phyloP scores from a whole-genome alignment of 2,113 vertebrate species.

The Gambusia holbrooki region DNA sequence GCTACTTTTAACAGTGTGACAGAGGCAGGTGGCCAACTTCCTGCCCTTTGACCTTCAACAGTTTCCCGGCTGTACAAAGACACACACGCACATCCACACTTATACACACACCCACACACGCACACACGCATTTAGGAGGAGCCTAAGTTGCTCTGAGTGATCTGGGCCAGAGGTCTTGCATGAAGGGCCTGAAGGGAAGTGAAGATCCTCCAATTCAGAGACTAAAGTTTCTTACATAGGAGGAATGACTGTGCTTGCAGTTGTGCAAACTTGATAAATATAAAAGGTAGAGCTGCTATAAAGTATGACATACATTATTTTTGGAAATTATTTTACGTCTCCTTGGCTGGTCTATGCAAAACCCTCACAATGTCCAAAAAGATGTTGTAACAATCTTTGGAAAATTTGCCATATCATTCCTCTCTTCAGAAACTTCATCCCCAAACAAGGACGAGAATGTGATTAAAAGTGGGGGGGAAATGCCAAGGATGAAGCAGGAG shows the following conservation, averaged over 20 bases:
- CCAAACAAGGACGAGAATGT: too few species aligned
- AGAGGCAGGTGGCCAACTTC: constrained; percentile 79
- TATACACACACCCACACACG: constrained; percentile 29
- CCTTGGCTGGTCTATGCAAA: too few species aligned
- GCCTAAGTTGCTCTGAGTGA: constrained; percentile 78
- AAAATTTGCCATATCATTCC: too few species aligned
- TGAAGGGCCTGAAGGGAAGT: constrained; percentile 61
- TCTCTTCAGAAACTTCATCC: too few species aligned
- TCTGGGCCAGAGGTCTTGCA: constrained; percentile 77
- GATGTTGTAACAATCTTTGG: background rate
- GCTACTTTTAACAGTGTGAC: constrained; percentile 67
- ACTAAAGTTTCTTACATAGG: constrained; percentile 59
- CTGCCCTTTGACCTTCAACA: constrained; percentile 79
- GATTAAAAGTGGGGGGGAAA: too few species aligned
- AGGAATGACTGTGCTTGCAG: constrained; percentile 33
- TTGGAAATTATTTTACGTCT: background rate
- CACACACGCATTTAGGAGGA: constrained; percentile 64
- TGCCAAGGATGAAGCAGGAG: too few species aligned
- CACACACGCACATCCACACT: constrained; percentile 8
- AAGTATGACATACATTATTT: background rate
- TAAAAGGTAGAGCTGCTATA: background rate
- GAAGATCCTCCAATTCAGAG: constrained; percentile 66
- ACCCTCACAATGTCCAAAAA: too few species aligned
- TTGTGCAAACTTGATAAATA: constrained; percentile 20
- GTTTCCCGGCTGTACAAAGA: constrained; percentile 67